A percentile compares a stretch with the other conserved stretches of the same genome.
Conservation (phyloP, 2,888 invertebrate genomes). For the Rhogogaster chlorosoma region DNA sequence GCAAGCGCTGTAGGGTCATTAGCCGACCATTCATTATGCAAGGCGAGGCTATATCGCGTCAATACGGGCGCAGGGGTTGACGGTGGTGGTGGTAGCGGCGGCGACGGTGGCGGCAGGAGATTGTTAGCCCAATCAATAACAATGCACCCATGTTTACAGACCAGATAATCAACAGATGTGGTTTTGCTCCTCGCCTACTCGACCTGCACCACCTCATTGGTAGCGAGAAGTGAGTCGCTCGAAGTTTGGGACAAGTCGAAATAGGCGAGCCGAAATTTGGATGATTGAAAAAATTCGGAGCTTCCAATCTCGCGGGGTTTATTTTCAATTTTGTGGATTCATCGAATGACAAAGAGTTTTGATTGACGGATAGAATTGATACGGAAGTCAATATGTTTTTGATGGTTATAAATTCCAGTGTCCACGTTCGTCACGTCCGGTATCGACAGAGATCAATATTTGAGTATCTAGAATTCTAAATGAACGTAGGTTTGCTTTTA, state of each 20-base stretch:
- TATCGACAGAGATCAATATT: slow-evolving; percentile 34
- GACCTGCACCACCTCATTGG: not conserved
- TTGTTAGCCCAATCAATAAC: slow-evolving; percentile 75
- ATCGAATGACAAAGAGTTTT: not conserved
- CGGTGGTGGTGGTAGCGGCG: slow-evolving; percentile 56
- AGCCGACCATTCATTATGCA: slow-evolving; percentile 75
- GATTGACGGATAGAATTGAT: not conserved
- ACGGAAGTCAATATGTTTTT: slow-evolving; percentile 33
- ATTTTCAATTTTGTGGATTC: not conserved
- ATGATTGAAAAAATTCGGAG: not conserved
- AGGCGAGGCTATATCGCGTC: slow-evolving; percentile 73
- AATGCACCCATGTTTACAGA: slow-evolving; percentile 71
- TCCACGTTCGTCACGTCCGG: slow-evolving; percentile 9
- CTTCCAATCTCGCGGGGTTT: not conserved
- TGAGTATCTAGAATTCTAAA: slow-evolving; percentile 29
- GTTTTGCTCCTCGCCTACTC: slow-evolving; percentile 57
- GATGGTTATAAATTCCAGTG: slow-evolving; percentile 23
- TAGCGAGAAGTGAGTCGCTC: not conserved
- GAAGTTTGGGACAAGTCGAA: not conserved
- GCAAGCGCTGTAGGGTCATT: slow-evolving; percentile 75
- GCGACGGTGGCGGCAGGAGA: slow-evolving; percentile 62
- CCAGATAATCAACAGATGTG: slow-evolving; percentile 71
- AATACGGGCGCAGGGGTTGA: slow-evolving; percentile 63
- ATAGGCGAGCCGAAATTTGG: no score
- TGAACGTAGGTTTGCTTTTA: slow-evolving; percentile 42